Evolutionary conservation across 2,113 vertebrate genomes (phyloP).

Genomic region (Eira barbara): DNA sequence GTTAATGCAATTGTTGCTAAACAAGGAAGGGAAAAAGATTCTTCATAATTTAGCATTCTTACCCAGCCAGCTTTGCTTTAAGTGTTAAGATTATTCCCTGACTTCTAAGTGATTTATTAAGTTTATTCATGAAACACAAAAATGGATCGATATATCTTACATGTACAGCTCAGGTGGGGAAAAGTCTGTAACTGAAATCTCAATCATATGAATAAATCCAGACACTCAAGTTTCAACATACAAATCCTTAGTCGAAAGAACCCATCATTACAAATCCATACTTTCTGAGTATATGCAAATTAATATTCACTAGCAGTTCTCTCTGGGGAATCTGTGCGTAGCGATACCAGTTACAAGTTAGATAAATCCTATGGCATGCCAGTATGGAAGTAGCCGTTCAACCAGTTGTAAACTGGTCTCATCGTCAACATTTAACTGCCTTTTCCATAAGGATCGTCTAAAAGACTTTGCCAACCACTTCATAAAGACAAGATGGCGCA

Average conservation of each 20-base stretch:
- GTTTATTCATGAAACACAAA: not conserved
- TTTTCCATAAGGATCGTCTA: not conserved
- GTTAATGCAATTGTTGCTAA: not conserved
- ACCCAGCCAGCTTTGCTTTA: not conserved
- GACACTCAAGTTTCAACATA: not conserved
- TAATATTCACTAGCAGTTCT: not conserved
- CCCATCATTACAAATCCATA: not conserved
- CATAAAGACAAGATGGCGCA: slow-evolving; percentile 28
- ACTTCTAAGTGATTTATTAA: not conserved
- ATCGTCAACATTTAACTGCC: not conserved
- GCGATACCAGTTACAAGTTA: not conserved
- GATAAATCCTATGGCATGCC: not conserved
- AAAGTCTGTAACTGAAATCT: not conserved
- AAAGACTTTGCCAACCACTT: not conserved
- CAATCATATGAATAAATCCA: slow-evolving; percentile 12
- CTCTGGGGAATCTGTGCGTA: not conserved
- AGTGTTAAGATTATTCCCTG: not conserved
- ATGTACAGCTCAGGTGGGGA: not conserved
- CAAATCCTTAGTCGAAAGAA: not conserved
- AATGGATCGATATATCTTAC: not conserved
- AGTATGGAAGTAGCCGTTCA: not conserved
- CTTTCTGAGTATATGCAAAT: slow-evolving; percentile 9
- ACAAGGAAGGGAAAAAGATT: not conserved
- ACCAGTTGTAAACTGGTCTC: not conserved
- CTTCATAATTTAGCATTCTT: not conserved